Conservation (phyloP, 1,140 invertebrate genomes). For the Eurytemora carolleeae region DNA sequence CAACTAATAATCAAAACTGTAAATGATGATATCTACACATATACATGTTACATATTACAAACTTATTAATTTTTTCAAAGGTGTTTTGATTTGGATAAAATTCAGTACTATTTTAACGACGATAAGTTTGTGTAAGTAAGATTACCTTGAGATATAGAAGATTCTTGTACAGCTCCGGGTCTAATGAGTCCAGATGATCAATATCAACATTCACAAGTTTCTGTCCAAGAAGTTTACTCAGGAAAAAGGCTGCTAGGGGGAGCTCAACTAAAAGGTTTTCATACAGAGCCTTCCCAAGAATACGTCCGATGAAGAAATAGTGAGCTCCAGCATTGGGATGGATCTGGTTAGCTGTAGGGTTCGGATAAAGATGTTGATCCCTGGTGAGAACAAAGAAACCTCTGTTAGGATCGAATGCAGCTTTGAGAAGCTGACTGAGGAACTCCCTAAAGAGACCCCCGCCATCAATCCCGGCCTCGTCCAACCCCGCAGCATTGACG, state of each 20-base stretch:
- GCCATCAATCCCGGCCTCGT: conserved; percentile 90
- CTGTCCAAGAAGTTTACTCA: conserved; percentile 59
- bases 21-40: too few species aligned
- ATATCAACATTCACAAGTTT: conserved; percentile 62
- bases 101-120: too few species aligned
- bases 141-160: conserved; percentile 62
- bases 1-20: too few species aligned
- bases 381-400: conserved; percentile 79
- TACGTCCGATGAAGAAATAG: conserved; percentile 85
- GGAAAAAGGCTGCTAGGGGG: conserved; percentile 76
- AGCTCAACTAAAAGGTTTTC: conserved; percentile 85
- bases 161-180: conserved; percentile 77
- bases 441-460: conserved; percentile 79
- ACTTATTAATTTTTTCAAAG: too few species aligned
- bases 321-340: conserved; percentile 67
- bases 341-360: conserved; percentile 64
- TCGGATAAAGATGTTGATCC: conserved; percentile 85
- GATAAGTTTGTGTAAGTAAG: too few species aligned
- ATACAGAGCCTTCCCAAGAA: conserved; percentile 87
- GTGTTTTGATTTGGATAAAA: too few species aligned
- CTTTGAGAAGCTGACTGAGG: conserved; percentile 69
- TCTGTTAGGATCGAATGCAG: conserved; percentile 86
- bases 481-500: conserved; percentile 64
- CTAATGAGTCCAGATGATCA: conserved; percentile 75
- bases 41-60: too few species aligned